These are phyloP conservation scores for Bombyx mandarina DNA, from an alignment of 1,140 invertebrate genomes.

Conservation along the genomic window DNA sequence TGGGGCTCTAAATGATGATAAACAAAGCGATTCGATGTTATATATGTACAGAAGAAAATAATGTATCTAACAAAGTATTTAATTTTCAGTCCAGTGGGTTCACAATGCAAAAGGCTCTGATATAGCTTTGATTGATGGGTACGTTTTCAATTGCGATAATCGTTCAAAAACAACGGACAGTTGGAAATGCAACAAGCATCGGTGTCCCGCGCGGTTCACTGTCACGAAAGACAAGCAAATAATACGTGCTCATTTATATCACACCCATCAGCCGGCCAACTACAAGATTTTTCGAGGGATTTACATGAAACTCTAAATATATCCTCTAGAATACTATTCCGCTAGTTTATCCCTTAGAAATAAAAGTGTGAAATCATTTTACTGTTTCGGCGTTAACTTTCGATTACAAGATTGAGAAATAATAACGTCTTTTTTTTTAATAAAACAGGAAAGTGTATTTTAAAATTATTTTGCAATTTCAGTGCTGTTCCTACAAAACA, in stretches of 20 bases:
- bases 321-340: neutral
- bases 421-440: too few relatives aligned
- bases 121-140: conserved; percentile 8
- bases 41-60: too few relatives aligned
- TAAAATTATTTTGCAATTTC: neutral
- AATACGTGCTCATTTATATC: conserved; percentile 8
- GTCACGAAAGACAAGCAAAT: conserved; percentile 8
- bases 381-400: too few relatives aligned
- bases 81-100: conserved; percentile 7
- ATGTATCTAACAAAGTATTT: too few relatives aligned
- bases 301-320: conserved; percentile 2
- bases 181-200: conserved; percentile 1
- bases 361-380: too few relatives aligned
- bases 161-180: neutral
- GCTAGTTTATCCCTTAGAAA: too few relatives aligned
- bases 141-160: conserved; percentile 1
- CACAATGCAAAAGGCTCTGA: conserved; percentile 8
- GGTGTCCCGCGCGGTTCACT: neutral
- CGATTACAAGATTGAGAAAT: too few relatives aligned
- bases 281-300: conserved; percentile 2
- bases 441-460: too few relatives aligned
- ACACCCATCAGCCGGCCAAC: conserved; percentile 13
- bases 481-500: conserved; percentile 7
- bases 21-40: too few relatives aligned
- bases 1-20: too few relatives aligned